Base-by-base conservation (phyloP, 2,113 vertebrate species). In the Eulacestoma nigropectus region DNA sequence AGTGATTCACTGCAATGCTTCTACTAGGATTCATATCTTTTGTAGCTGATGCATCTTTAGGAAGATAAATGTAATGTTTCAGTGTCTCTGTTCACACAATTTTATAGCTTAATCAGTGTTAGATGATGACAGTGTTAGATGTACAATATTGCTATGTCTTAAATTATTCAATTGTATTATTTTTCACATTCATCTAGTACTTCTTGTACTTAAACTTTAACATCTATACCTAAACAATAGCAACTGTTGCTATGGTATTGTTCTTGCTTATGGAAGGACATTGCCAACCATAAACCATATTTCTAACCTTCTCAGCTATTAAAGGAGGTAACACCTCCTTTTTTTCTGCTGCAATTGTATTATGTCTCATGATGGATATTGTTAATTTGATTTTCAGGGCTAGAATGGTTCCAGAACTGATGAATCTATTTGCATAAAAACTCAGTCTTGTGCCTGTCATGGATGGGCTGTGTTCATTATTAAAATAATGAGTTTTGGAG, bases 311-410 rank as follows among this genome's bases (percentile, higher is more conserved):
- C 42, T 83, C 67, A 86, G 19, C 47, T 65, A 49, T 44, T 74
- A 55, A 81, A 78, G 41, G 8, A 86, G 19, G 32, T 84, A 90
- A 10, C 27, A 49, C 22, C 29, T 91, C 30, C 11, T 26, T 76
- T 79, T 60, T 83, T 69, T 62, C 18, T 74, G 52, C 32, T 86
- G 56, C 13, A 78, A 49, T 77, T 81, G 10, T 49, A 52, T 81
- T 80, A n/a, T 86, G 41, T 50, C 17, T 78, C 41, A 64, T 89
- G 53, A 89, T 82, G 32, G 47, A 84, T 84, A 65, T 53, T 81
- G 70, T 83, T 95, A 94, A 94, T 86, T 91, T 74, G 72, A 90
- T 93, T 91, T 96, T 93, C 87, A 95, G 82, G 59, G 39, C 84
- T 86, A 87, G 39, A 88, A 12, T 63, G 8, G 17, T 67, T 96